These are phyloP conservation scores for Epicauta chinensis DNA, from an alignment of 1,140 invertebrate genomes.

Conservation along the genomic window DNA sequence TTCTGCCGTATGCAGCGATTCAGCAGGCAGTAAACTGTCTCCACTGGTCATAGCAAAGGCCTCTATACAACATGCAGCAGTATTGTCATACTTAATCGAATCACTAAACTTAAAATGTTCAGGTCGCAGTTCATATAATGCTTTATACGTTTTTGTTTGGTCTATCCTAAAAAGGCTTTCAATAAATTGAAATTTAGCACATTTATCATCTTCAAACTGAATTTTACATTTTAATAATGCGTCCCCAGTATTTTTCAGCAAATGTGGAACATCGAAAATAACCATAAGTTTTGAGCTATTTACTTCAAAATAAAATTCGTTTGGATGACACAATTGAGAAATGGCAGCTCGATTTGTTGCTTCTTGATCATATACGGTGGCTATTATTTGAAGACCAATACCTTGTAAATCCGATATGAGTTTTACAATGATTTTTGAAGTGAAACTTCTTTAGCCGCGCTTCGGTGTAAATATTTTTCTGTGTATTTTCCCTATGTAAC, in stretches of 20 bases:
- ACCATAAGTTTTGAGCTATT: constrained; percentile 10
- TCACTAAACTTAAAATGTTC: constrained; percentile 15
- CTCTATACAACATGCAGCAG: constrained; percentile 6
- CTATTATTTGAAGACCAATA: constrained; percentile 11
- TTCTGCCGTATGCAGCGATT: constrained; percentile 4
- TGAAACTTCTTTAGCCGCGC: neutral
- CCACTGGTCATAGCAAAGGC: too few relatives aligned
- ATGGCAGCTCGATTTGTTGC: constrained; percentile 13
- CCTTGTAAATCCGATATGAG: constrained; percentile 8
- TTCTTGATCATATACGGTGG: constrained; percentile 23
- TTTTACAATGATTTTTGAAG: constrained; percentile 4
- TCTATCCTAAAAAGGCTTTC: constrained; percentile 7
- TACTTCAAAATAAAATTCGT: constrained; percentile 16
- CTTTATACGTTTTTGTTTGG: constrained; percentile 4
- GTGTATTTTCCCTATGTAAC: too few relatives aligned
- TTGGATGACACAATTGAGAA: neutral
- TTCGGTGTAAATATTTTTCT: too few relatives aligned
- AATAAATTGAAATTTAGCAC: constrained; percentile 16
- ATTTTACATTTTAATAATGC: constrained; percentile 11
- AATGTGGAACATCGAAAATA: constrained; percentile 20
- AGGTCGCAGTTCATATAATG: constrained; percentile 10
- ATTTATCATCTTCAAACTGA: constrained; percentile 4
- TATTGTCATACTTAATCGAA: constrained; percentile 17
- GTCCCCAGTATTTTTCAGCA: constrained; percentile 15
- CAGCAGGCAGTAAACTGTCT: too few relatives aligned